Base-by-base conservation (phyloP, 2,797 vertebrate species). In the Rhynchotus rufescens region DNA sequence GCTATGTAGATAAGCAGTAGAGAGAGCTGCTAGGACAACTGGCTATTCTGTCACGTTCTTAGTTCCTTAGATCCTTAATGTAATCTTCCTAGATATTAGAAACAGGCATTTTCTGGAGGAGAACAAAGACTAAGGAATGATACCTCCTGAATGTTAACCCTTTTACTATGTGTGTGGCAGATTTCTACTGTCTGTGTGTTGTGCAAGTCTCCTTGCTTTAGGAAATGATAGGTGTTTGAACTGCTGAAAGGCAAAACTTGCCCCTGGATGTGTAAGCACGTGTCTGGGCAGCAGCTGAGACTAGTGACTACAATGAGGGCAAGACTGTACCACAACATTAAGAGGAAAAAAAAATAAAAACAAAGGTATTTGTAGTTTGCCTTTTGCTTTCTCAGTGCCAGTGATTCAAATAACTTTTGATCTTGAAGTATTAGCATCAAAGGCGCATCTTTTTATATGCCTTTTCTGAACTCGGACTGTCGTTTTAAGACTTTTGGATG, bases 141-240 rank as follows among this genome's bases (percentile, higher is more conserved):
- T 93, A 97, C 97, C 96, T 96, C 80, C 73, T 81, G 92, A 92
- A 89, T 94, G 89, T 92, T 94, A 74, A 96, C 92, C 61, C 62
- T 92, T 90, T 86, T 86, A 45, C 81, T 92, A 80, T 95, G 51
- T 10, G 23, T 34, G 11, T 64, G 92, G 96, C 96, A 95, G 97
- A 97, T 85, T 96, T 94, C 38, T 95, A 69, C 90, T 84, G 73
- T 95, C 94, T 95, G 66, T 92, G 26, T 56, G 81, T 89, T 92
- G 92, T 61, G 90, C 65, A 93, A 88, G 72, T 76, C 57, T 90
- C 84, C 91, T 81, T 94, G 92, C 77, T 92, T 94, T 96, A 93
- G 91, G 97, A 97, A 95, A 97, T 98, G 98, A 98, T 84, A 95
- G 93, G 96, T 96, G 86, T 96, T 97, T 97, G 97, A 97, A 96